A percentile compares a stretch with the other conserved stretches of the same genome.
phyloP scores from a whole-genome alignment of 2,888 invertebrate species.

The Kryphioiulus occultus region DNA sequence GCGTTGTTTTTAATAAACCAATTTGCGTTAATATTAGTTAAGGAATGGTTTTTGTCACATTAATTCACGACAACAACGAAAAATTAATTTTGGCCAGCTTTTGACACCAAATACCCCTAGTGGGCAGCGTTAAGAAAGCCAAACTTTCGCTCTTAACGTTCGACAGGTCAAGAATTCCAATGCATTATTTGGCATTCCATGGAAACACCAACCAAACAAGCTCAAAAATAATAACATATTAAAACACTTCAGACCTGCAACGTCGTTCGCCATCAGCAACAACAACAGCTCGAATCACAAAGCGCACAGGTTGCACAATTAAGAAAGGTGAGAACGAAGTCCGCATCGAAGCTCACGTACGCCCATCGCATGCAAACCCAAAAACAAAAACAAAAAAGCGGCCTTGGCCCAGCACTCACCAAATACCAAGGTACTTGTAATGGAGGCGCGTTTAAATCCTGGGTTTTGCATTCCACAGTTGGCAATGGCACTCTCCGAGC shows the following conservation, averaged over 20 bases:
- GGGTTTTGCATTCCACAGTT: slow-evolving; percentile 15
- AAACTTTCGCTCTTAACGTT: too few relatives aligned
- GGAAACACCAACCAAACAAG: too few relatives aligned
- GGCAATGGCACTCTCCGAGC: neutral
- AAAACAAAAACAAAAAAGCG: neutral
- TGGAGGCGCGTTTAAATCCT: neutral
- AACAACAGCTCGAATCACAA: neutral
- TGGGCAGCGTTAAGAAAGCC: too few relatives aligned
- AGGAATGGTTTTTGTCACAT: too few relatives aligned
- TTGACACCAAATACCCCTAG: too few relatives aligned
- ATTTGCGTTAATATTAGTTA: too few relatives aligned
- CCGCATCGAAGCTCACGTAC: neutral
- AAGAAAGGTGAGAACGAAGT: neutral
- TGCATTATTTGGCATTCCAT: too few relatives aligned
- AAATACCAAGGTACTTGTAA: neutral
- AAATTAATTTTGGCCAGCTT: too few relatives aligned
- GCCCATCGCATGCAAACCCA: neutral
- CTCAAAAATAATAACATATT: neutral
- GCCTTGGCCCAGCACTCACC: slow-evolving; percentile 24
- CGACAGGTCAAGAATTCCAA: too few relatives aligned
- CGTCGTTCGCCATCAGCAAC: neutral
- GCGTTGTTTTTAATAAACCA: too few relatives aligned
- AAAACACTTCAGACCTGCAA: neutral
- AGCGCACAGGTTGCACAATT: neutral
- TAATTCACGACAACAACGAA: too few relatives aligned